Evolutionary conservation across 2,888 invertebrate species (phyloP), one percentile per base, ranked within the genome.

Genomic region (Chrysotoxum bicinctum): DNA sequence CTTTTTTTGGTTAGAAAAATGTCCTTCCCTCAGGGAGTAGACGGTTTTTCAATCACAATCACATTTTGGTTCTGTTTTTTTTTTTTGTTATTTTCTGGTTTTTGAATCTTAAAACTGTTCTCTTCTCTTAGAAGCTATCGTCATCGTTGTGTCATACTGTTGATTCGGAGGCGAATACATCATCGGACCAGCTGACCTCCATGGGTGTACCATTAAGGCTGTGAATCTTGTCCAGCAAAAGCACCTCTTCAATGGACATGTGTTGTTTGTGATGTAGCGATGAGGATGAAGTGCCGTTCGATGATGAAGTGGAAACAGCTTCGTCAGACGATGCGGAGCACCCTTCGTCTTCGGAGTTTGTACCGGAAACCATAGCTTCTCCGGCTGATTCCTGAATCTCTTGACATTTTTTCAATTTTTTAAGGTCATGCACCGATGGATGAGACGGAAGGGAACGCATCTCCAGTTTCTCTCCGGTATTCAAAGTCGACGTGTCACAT

Each of bases 351-450:
- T 94, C 94, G 0, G 94, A 94, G 87, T 93, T 93, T 79, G 93
- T 93, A 79, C 94, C 95, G n/a, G 94, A 94, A 37, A 95, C 94
- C 92, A 94, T 94, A 0, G 94, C 94, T 89, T 95, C 94, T 26
- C 94, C 94, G 3, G 94, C 95, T 1, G 94, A 93, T 88, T 94
- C 94, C 88, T 94, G 94, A 16, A 95, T 94, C 85, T 92, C 91
- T 82, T 92, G 92, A 75, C 89, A 90, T 87, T 92, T 92, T 84
- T 92, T 91, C 4, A 89, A 85, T 14, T 88, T 89, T 87, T 91
- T 92, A 23, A 90, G 85, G 64, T 90, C 90, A 70, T 89, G 89
- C 45, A 90, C 89, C 10, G 90, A 90, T 8, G 91, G 89, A 74
- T 90, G 91, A 32, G 89, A 88, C n/a, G 90, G 89, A 21, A 90